Base-by-base conservation (phyloP, 1,140 invertebrate genomes). In the Aplysia californica region DNA sequence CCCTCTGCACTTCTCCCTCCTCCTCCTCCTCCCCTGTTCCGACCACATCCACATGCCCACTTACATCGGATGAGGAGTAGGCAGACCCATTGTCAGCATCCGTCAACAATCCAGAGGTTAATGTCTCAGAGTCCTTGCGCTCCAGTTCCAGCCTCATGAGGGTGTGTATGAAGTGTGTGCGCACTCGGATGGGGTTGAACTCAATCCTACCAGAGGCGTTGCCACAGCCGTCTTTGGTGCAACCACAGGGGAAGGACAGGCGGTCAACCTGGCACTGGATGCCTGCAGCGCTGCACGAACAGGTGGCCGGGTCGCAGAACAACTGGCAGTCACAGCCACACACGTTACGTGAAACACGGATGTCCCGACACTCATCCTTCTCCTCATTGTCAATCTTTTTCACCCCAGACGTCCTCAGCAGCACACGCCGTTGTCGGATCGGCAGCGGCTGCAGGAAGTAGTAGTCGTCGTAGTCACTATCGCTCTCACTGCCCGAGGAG, bases 221-320 rank as follows among this genome's bases (percentile, higher is more conserved):
- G 39, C 93, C 95, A 90, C 98, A 99, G 64, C 96, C 96, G 84
- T 98, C 97, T 78, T 95, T 93, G 0, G 95, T 94, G 90, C 98
- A 99, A 29, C 97, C 96, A 89, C 98, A 99, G 0, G 98, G 98
- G 89, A 99, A 99, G 84, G 96, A 97, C 56, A 96, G 91, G 78
- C 97, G 92, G 90, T 99, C 97, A 29, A 99, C 96, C 92, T 98
- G 96, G 88, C 96, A 99, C 91, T 98, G 97, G 76, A 99, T 98
- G 35, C 96, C 97, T 65, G 95, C 95, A 86, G 95, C 93, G 87
- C 95, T 96, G 90, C 97, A 99, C 35, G 95, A 94, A 89, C 97
- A 99, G 26, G 94, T 96, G 83, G 97, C 96, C 0, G 97, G 97
- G 91, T 98, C 96, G 91, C 97, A 99, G 84, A 95, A 90, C 55